Evolutionary conservation across 2,888 invertebrate species (phyloP), one percentile per base, ranked within the genome.

Genomic region (Drosophila kokeensis): DNA sequence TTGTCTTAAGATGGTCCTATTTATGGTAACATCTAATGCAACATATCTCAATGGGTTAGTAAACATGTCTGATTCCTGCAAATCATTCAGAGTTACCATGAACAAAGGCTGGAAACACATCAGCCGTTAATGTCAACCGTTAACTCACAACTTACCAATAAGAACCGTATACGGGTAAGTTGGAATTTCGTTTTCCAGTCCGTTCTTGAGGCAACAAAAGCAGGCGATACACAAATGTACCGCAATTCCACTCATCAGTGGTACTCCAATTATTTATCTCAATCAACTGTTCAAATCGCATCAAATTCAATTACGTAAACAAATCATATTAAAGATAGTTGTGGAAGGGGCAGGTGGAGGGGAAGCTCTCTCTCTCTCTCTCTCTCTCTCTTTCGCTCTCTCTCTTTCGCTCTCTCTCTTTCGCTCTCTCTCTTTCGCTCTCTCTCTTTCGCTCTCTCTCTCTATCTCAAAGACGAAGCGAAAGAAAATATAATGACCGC

Each of bases 401-500:
- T 11, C 13, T 34, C 34, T 34, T 13, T 1, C 34, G n/a, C n/a
- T n/a, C 68, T 63, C 53, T 70, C 15, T 36, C 7, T 7, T 13
- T 34, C 34, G 13, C 34, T 34, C 32, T 34, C 11, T 11, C 13
- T 34, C 34, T 34, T 13, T 1, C 34, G 42, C 68, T 63, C 53
- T 70, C 15, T 36, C 7, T 7, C 34, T 34, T n/a, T n/a, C n/a
- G n/a, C 32, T 32, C 32, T 21, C n/a, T 45, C 21, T 13, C 3
- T 45, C 45, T 13, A 8, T 30, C 45, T 55, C 55, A 57, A 76
- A 75, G 68, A 79, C 59, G 42, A 69, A 58, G 57, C 30, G 54
- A 53, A 67, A 73, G 69, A 76, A 73, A 82, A 77, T 69, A 38
- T 73, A 85, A 87, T 77, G 63, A 62, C 68, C 38, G 60, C 62